A percentile compares a stretch with the other conserved stretches of the same genome.
These are phyloP conservation scores for Drosophila cardini DNA, from an alignment of 1,140 invertebrate species.

Conservation along the genomic window DNA sequence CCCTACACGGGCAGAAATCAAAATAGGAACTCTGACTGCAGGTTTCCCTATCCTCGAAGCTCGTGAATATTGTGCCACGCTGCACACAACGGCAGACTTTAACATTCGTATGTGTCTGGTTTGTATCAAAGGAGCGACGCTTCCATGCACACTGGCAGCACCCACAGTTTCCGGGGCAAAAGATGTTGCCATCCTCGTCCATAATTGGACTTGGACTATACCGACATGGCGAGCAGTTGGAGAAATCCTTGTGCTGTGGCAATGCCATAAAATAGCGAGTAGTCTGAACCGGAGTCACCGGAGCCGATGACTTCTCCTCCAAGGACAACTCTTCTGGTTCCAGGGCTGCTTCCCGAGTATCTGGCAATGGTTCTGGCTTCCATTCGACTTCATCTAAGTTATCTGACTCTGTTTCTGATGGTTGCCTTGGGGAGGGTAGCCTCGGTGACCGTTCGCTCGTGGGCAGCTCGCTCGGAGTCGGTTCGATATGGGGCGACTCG, in stretches of 20 bases:
- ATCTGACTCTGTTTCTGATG: neutral
- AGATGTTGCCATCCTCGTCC: constrained; percentile 73
- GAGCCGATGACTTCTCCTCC: neutral
- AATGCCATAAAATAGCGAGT: constrained; percentile 59
- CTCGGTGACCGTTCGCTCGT: no score
- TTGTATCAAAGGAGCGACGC: constrained; percentile 32
- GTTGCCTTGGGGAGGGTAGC: no score
- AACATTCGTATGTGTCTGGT: constrained; percentile 58
- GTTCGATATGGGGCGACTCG: neutral
- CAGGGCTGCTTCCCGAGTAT: neutral
- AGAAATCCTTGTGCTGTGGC: constrained; percentile 75
- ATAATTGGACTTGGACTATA: constrained; percentile 74
- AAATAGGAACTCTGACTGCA: constrained; percentile 76
- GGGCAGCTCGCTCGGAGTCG: neutral
- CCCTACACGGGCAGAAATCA: constrained; percentile 78
- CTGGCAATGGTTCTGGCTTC: neutral
- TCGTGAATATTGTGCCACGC: constrained; percentile 66
- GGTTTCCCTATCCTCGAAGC: constrained; percentile 43
- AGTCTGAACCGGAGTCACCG: neutral
- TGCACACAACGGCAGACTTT: constrained; percentile 75
- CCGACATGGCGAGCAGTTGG: constrained; percentile 72
- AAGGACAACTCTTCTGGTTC: neutral
- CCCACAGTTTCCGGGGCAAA: constrained; percentile 78
- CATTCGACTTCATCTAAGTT: neutral
- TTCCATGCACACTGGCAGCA: constrained; percentile 78